Evolutionary conservation across 2,888 invertebrate genomes (phyloP).

Genomic region (Deilephila porcellus): DNA sequence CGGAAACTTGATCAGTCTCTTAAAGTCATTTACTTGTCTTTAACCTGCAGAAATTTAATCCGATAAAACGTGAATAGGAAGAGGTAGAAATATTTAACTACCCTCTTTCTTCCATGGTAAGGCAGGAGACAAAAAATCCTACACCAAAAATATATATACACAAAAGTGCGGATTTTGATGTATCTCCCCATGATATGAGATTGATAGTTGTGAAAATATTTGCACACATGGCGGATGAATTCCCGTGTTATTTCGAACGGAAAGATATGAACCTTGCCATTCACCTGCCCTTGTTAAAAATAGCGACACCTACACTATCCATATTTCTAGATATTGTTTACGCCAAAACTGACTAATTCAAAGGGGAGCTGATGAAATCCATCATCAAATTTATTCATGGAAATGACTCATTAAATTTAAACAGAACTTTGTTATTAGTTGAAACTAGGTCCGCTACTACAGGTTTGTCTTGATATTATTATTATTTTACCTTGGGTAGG

Average conservation of each 20-base stretch:
- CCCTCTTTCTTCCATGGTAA: too few species aligned
- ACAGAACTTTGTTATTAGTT: background rate
- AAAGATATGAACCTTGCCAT: background rate
- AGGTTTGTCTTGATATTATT: background rate
- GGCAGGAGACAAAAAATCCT: too few species aligned
- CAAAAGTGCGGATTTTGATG: too few species aligned
- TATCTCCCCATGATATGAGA: too few species aligned
- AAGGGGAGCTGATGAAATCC: constrained; percentile 3
- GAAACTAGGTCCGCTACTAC: background rate
- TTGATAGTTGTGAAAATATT: too few species aligned
- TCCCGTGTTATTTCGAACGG: background rate
- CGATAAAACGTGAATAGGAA: too few species aligned
- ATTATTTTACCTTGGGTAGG: background rate
- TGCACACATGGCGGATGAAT: background rate
- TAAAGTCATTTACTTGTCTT: too few species aligned
- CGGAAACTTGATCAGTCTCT: too few species aligned
- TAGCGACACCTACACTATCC: background rate
- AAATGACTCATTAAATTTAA: constrained; percentile 7
- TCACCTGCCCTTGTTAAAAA: background rate
- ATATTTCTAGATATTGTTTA: background rate
- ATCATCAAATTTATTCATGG: background rate
- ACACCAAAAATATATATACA: too few species aligned
- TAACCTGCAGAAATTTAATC: too few species aligned
- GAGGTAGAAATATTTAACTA: too few species aligned
- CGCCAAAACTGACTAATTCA: background rate